These are phyloP conservation scores for Rotaria sp. DNA, from an alignment of 2,888 invertebrate genomes.

Conservation along the genomic window DNA sequence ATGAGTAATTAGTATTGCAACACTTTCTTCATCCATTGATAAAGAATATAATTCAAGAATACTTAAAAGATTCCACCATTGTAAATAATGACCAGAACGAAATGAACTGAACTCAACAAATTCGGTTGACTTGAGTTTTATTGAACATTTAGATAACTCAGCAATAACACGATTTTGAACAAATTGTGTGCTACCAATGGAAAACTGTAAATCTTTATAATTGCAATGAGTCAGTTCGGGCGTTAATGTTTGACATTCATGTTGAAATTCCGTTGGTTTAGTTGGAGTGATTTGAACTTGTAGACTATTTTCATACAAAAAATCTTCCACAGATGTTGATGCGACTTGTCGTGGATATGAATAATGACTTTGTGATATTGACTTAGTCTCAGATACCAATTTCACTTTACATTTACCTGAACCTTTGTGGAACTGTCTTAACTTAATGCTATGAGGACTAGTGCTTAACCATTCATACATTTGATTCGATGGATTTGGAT, in stretches of 20 bases:
- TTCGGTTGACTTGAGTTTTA: neutral
- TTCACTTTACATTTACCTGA: neutral
- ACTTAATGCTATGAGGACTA: neutral
- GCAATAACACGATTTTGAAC: neutral
- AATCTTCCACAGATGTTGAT: neutral
- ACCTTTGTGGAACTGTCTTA: neutral
- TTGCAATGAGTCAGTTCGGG: neutral
- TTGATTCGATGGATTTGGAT: neutral
- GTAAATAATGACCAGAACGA: conserved; percentile 11
- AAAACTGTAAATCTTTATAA: neutral
- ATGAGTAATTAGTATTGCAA: conserved; percentile 1
- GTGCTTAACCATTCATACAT: neutral
- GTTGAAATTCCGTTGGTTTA: neutral
- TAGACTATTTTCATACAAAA: neutral
- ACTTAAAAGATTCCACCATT: conserved; percentile 6
- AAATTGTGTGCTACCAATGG: neutral
- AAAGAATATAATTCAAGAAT: conserved; percentile 21
- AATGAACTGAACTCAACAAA: neutral
- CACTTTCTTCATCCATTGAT: conserved; percentile 14
- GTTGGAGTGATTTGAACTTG: neutral
- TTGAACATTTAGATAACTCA: neutral
- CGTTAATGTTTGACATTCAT: conserved; percentile 1
- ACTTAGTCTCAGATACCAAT: neutral
- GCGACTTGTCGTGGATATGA: neutral
- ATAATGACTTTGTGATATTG: neutral